phyloP scores from a whole-genome alignment of 2,888 invertebrate genomes.

The Nysson spinosus region DNA sequence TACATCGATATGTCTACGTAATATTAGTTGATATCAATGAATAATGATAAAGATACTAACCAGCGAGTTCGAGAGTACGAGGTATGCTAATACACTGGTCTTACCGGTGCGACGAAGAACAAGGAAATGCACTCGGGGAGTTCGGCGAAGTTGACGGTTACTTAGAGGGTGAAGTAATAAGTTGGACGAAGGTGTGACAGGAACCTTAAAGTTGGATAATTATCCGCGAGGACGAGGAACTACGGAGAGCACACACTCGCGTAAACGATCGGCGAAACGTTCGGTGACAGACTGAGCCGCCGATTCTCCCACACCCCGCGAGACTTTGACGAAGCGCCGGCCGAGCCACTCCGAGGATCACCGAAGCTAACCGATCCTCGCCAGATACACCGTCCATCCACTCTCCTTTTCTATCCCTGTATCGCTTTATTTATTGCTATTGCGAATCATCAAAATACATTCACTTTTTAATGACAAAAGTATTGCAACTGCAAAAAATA shows the following conservation, averaged over 20 bases:
- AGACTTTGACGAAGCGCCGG: slow-evolving; percentile 55
- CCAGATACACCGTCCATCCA: slow-evolving; percentile 34
- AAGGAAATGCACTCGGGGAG: too few relatives aligned
- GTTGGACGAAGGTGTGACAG: too few relatives aligned
- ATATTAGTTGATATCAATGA: too few relatives aligned
- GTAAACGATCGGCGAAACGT: slow-evolving; percentile 49
- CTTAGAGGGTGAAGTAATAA: too few relatives aligned
- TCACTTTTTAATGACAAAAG: slow-evolving; percentile 35
- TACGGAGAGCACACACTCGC: slow-evolving; percentile 9
- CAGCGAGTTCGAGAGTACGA: too few relatives aligned
- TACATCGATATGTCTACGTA: too few relatives aligned
- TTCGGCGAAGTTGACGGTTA: too few relatives aligned
- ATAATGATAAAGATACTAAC: too few relatives aligned
- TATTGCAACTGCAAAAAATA: slow-evolving; percentile 19
- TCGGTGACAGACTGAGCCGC: slow-evolving; percentile 64
- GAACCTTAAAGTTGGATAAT: too few relatives aligned
- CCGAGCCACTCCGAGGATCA: slow-evolving; percentile 57
- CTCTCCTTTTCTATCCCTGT: slow-evolving; percentile 19
- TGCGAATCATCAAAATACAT: slow-evolving; percentile 12
- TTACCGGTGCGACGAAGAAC: too few relatives aligned
- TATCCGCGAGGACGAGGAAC: slow-evolving; percentile 21
- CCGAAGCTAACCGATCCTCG: slow-evolving; percentile 56
- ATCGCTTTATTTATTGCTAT: background rate
- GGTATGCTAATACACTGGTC: too few relatives aligned
- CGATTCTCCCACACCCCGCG: slow-evolving; percentile 58